Conservation (phyloP, 2,888 invertebrate genomes). For the Monoplex corrugatus region DNA sequence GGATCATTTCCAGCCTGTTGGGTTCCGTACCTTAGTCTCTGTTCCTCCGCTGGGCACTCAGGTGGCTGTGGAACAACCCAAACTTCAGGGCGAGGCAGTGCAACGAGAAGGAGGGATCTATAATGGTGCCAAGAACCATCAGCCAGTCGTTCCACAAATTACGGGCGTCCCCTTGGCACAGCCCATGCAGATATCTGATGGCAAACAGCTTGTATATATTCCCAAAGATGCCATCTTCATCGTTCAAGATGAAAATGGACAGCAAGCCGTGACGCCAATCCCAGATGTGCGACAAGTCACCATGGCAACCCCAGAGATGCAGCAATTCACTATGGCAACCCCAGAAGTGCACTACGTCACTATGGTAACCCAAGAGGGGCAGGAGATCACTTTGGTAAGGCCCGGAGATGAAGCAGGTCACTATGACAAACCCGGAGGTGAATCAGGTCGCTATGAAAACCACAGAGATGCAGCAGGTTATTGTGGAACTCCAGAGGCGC, state of each 20-base stretch:
- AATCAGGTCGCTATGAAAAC: background rate
- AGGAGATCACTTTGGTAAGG: too few relatives aligned
- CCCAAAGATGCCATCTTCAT: slow-evolving; percentile 27
- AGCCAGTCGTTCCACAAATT: background rate
- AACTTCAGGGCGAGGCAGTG: too few relatives aligned
- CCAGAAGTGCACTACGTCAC: background rate
- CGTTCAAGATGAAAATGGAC: background rate
- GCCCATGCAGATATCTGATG: background rate
- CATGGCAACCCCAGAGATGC: background rate
- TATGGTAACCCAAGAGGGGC: background rate
- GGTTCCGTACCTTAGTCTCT: background rate
- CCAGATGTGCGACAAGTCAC: background rate
- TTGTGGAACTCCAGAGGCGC: background rate
- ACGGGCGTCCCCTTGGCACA: background rate
- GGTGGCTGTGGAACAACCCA: slow-evolving; percentile 20
- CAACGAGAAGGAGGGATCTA: background rate
- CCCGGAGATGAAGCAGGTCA: background rate
- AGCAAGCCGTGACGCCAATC: background rate
- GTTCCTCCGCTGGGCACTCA: background rate
- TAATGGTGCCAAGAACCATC: background rate
- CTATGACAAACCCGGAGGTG: background rate
- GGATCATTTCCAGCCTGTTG: background rate
- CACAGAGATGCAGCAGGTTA: background rate
- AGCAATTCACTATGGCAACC: background rate
- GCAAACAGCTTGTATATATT: slow-evolving; percentile 16